These are phyloP conservation scores for Zosterops japonicus DNA, from an alignment of 2,113 vertebrate genomes.

Conservation along the genomic window DNA sequence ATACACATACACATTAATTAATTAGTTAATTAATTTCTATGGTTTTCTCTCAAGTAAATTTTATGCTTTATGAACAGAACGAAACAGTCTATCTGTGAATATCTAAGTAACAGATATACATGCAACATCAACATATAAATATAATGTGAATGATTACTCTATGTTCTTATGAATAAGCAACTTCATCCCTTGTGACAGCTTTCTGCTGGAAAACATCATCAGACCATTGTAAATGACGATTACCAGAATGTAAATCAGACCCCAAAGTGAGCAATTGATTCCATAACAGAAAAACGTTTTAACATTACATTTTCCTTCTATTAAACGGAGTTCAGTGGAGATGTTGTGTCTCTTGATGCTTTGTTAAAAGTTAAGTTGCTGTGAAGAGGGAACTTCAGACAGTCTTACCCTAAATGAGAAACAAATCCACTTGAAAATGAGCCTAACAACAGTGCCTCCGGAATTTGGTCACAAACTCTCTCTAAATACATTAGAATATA, in stretches of 20 bases:
- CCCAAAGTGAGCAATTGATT: neutral
- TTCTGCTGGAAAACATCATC: neutral
- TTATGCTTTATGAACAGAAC: neutral
- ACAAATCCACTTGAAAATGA: neutral
- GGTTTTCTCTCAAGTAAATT: neutral
- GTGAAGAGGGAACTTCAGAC: neutral
- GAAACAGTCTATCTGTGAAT: neutral
- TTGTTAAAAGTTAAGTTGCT: neutral
- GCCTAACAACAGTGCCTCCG: accelerated
- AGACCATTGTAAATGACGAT: neutral
- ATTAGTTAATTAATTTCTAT: neutral
- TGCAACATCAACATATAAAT: neutral
- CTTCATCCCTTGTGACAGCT: neutral
- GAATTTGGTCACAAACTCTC: neutral
- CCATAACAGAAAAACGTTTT: neutral
- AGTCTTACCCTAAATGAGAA: neutral
- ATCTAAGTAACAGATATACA: neutral
- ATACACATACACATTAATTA: neutral
- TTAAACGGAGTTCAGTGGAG: neutral
- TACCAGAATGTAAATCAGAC: neutral
- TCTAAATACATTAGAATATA: neutral
- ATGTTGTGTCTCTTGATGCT: neutral
- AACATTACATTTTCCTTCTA: neutral
- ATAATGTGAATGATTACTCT: neutral
- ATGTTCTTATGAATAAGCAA: neutral